Base-by-base conservation (phyloP, 2,888 invertebrate genomes). In the Muschampia plurimacula region DNA sequence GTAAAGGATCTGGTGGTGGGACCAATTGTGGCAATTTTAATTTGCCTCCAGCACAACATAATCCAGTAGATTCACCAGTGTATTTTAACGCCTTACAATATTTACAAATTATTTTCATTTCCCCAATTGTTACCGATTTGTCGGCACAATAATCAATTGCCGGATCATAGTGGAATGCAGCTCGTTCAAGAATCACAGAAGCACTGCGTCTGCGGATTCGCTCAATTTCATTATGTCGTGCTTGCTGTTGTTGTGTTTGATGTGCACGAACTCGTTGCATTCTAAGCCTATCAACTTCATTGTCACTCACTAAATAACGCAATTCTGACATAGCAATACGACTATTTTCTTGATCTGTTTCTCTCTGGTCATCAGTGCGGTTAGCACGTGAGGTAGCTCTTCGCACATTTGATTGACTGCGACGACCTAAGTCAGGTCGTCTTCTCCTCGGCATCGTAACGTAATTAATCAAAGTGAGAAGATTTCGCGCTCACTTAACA, bases 371-470 rank as follows among this genome's bases (percentile, higher is more conserved):
- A 32, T 32, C 12, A 12, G 46, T 79, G 79, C 80, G 79, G 79
- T 81, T 80, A 73, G 78, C 65, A 74, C 79, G 79, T 80, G 72
- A 80, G 69, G 76, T 80, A 81, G 79, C 81, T 80, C 77, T 63
- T 80, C 72, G 79, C 79, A 80, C 79, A 81, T 82, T 83, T 78
- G 73, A 73, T 73, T 71, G 79, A 80, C 79, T 80, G 7, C 79
- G 79, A 80, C 79, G 78, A 80, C 80, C 80, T 80, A 82, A 65
- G 78, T 80, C 75, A 80, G 80, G 75, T 80, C 77, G 76, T 49
- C 69, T 79, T 80, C 74, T 79, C 77, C 78, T 80, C 75, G 80
- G 79, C 78, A 79, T 81, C 64, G 76, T 75, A 73, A 75, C 41
- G 41, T 41, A 41, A 41, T 7, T 41, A 41, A 41, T 74, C 69